Evolutionary conservation across 2,797 vertebrate genomes (phyloP).

Genomic region (Enteromius radiatus): DNA sequence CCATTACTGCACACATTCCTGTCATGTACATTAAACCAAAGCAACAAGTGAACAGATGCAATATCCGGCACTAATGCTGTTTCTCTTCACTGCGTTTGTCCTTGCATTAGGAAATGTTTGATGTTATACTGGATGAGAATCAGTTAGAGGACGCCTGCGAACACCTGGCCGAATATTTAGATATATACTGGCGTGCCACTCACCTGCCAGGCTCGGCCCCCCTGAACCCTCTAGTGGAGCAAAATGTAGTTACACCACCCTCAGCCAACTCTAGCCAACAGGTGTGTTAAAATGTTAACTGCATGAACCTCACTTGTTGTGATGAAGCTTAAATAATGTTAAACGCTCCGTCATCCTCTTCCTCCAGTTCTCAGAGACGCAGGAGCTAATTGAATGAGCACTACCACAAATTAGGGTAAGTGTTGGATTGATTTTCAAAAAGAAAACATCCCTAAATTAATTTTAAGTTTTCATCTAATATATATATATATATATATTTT

Average conservation of each 20-base stretch:
- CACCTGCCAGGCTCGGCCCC: constrained; percentile 85
- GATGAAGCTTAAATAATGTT: background rate
- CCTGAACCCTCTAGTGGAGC: constrained; percentile 80
- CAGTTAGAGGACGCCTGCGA: constrained; percentile 95
- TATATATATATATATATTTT: too few relatives aligned
- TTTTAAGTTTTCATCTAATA: background rate
- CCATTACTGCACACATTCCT: background rate
- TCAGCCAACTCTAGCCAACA: constrained; percentile 91
- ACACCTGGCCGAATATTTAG: constrained; percentile 92
- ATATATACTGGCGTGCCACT: constrained; percentile 94
- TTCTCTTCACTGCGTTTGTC: background rate
- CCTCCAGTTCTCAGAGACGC: constrained; percentile 82
- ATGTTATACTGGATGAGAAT: constrained; percentile 96
- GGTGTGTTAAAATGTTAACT: constrained; percentile 68
- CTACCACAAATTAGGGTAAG: constrained; percentile 67
- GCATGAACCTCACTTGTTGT: background rate
- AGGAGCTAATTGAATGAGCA: constrained; percentile 83
- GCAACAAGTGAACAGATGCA: background rate
- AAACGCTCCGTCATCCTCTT: background rate
- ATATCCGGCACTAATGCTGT: background rate
- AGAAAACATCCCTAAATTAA: background rate
- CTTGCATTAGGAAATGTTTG: constrained; percentile 88
- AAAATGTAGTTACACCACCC: constrained; percentile 84
- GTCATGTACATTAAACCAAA: background rate
- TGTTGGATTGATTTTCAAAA: constrained; percentile 21